Evolutionary conservation across 2,797 vertebrate genomes (phyloP).

Genomic region (Anguilla marmorata): DNA sequence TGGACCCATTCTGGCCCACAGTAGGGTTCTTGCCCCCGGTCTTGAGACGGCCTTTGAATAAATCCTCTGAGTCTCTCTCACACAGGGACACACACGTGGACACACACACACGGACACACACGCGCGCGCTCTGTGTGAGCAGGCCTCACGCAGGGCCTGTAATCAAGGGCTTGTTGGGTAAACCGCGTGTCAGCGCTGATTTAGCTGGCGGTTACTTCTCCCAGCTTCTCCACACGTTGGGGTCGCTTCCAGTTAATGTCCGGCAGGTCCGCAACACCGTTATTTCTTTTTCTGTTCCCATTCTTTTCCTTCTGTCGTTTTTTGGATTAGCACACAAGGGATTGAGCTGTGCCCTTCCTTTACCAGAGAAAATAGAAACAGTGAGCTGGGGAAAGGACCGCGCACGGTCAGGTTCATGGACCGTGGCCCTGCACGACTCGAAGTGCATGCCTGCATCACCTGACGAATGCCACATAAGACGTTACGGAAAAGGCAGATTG

Average conservation of each 20-base stretch:
- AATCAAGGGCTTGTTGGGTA: slow-evolving; percentile 45
- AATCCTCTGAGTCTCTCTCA: not conserved
- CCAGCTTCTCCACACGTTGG: slow-evolving; percentile 54
- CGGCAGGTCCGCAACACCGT: slow-evolving; percentile 23
- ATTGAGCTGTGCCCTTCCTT: slow-evolving; percentile 56
- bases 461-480: not conserved
- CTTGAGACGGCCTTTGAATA: not conserved
- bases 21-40: not conserved
- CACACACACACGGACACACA: slow-evolving; percentile 19
- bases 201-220: slow-evolving; percentile 65
- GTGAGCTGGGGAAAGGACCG: slow-evolving; percentile 48
- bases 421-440: slow-evolving; percentile 21
- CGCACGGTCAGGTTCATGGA: not conserved
- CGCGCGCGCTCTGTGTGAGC: slow-evolving; percentile 53
- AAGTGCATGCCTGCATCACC: slow-evolving; percentile 25
- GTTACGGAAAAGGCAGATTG: not conserved
- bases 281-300: not conserved
- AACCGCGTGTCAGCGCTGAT: slow-evolving; percentile 66
- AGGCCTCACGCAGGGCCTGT: slow-evolving; percentile 53
- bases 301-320: slow-evolving; percentile 54
- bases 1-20: not conserved
- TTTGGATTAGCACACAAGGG: slow-evolving; percentile 48
- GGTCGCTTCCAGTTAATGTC: slow-evolving; percentile 51
- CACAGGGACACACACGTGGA: slow-evolving; percentile 15
- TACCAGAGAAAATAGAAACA: slow-evolving; percentile 64